Evolutionary conservation across 2,888 invertebrate species (phyloP).

Genomic region (Ethmia dodecea): DNA sequence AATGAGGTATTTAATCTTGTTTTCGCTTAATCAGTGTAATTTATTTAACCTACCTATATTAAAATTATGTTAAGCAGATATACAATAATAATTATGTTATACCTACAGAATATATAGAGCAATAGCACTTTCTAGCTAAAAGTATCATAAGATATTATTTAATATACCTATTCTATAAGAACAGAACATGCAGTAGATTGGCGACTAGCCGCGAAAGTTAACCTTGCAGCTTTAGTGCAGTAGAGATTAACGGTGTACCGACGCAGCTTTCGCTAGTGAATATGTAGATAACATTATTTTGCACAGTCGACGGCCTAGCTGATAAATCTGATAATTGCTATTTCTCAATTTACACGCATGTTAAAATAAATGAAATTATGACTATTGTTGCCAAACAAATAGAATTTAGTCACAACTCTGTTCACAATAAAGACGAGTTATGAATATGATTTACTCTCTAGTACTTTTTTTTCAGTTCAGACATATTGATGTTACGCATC

Average conservation of each 20-base stretch:
- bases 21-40: too few species aligned
- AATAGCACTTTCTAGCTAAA: neutral
- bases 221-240: slow-evolving; percentile 54
- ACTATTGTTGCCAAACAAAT: too few species aligned
- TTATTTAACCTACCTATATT: too few species aligned
- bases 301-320: neutral
- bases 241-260: slow-evolving; percentile 19
- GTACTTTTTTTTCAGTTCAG: too few species aligned
- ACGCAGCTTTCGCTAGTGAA: slow-evolving; percentile 55
- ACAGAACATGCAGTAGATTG: slow-evolving; percentile 2
- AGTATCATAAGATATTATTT: neutral
- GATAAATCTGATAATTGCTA: too few species aligned
- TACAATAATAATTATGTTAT: neutral
- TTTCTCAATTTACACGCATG: too few species aligned
- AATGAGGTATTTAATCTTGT: too few species aligned
- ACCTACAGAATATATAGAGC: neutral
- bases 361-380: too few species aligned
- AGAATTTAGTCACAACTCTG: too few species aligned
- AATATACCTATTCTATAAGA: neutral
- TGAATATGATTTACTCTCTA: too few species aligned
- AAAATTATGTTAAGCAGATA: neutral
- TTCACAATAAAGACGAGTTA: too few species aligned
- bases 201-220: slow-evolving; percentile 57
- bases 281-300: slow-evolving; percentile 18
- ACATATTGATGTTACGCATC: too few species aligned